Evolutionary conservation across 2,797 vertebrate species (phyloP), one percentile per base, ranked within the genome.

Genomic region (Stomatorhinus walkeri): DNA sequence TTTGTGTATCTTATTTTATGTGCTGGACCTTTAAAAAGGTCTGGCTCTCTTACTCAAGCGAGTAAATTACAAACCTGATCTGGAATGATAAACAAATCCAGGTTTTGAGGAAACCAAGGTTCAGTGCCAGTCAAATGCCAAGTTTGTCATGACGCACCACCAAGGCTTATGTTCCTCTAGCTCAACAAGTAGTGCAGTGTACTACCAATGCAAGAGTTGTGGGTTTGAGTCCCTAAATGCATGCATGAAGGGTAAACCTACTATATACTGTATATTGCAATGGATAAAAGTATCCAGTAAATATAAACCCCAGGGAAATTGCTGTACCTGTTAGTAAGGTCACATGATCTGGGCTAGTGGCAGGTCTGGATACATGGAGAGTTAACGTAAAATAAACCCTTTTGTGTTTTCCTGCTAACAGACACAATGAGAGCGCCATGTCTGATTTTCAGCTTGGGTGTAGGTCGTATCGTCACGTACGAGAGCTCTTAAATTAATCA

Each of bases 401-500:
- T 81, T 81, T 40, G 19, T 81, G 36, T 40, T 14, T 19, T 40
- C 32, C 76, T 19, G 43, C 79, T 49, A 22, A 24, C n/a, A 51
- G 43, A 84, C 43, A 51, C 1, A 49, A 84, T 84, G 19, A 9
- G 2, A 48, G 72, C 5, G 0, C 36, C 32, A 3, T 5, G 36
- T 84, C 81, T 24, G n/a, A 49, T 84, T 84, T 84, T 28, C 85
- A 36, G 85, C 16, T 87, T 14, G 22, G 52, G 7, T 36, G 52
- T 12, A 40, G 24, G 52, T 12, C 32, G 14, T 46, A 4, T 9
- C 48, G 10, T 36, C 32, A 12, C 24, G 22, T 61, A 48, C 9
- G 12, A 88, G 59, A 51, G 85, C 85, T 89, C 51, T 16, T 43
- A 64, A 84, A 51, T 86, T 64, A 87, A 90, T 90, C 90, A 90